phyloP scores from a whole-genome alignment of 2,888 invertebrate species.

The Temnothorax unifasciatus region DNA sequence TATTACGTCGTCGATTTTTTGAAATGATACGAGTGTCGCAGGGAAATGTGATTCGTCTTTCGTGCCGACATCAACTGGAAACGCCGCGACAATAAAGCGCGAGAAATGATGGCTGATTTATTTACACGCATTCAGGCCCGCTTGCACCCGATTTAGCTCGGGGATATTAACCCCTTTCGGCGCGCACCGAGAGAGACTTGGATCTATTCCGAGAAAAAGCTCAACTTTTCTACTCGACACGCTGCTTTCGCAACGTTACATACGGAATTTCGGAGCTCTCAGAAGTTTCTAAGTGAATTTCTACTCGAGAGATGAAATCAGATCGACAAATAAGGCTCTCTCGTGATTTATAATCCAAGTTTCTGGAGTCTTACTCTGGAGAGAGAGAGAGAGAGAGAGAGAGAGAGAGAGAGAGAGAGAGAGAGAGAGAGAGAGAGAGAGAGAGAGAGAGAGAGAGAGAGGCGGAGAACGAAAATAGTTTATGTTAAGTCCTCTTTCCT shows the following conservation, averaged over 20 bases:
- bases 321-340: neutral
- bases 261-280: neutral
- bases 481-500: neutral
- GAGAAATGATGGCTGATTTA: slow-evolving; percentile 50
- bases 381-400: neutral
- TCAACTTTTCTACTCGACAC: neutral
- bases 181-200: slow-evolving; percentile 7
- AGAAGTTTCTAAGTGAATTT: neutral
- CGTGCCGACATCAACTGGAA: neutral
- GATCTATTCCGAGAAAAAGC: slow-evolving; percentile 41
- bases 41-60: slow-evolving; percentile 17
- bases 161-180: slow-evolving; percentile 49
- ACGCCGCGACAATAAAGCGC: slow-evolving; percentile 20
- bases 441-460: neutral
- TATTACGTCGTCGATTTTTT: slow-evolving; percentile 23
- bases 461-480: slow-evolving; percentile 1
- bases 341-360: neutral
- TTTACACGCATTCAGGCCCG: slow-evolving; percentile 31
- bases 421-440: neutral
- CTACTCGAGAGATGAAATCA: neutral
- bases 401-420: neutral
- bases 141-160: slow-evolving; percentile 43
- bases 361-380: neutral
- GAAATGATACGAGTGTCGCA: neutral
- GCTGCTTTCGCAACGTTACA: too few species aligned